Base-by-base conservation (phyloP, 2,888 invertebrate genomes). In the Melinaea marsaeus region DNA sequence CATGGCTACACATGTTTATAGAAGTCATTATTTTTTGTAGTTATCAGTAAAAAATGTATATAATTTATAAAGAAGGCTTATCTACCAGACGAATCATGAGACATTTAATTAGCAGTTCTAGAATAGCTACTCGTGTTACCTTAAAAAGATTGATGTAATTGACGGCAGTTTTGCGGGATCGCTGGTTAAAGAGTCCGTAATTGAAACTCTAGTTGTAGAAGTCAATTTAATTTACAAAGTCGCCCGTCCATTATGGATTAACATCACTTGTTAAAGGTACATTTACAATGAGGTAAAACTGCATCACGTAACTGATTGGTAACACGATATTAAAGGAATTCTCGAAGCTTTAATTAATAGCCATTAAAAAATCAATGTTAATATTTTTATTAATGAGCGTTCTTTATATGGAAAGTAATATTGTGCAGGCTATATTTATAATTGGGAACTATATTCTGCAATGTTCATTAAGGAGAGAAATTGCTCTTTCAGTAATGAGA, bases 161-260 rank as follows among this genome's bases (percentile, higher is more conserved):
- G 86, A 87, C 85, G 83, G 85, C 79, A 79, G 84, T 85, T 86
- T 81, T 81, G 65, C 73, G 72, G 78, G 73, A 22, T 22, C 22
- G 22, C 22, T 22, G 22, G 1, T 22, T 22, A 22, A 22, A 22
- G 22, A 22, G 22, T 84, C 76, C 87, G 85, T 85, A 85, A 85
- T 79, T 82, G 81, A 79, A 81, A 81, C 85, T 73, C 76, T 75
- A 74, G 80, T 83, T 79, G 79, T 77, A 75, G 75, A 73, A 83
- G 81, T 80, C 87, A 85, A 88, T 88, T 88, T 87, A 88, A 86
- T 86, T 88, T 85, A 86, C 87, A 86, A 86, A 87, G 86, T 86
- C 80, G 86, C 84, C 79, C 79, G 83, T 83, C 84, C 81, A 81
- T 81, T 80, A 78, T 78, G 84, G 83, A 86, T 86, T 84, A 82